A percentile compares a stretch with the other conserved stretches of the same genome.
These are phyloP conservation scores for Penelope pileata DNA, from an alignment of 2,113 vertebrate species.

Conservation along the genomic window DNA sequence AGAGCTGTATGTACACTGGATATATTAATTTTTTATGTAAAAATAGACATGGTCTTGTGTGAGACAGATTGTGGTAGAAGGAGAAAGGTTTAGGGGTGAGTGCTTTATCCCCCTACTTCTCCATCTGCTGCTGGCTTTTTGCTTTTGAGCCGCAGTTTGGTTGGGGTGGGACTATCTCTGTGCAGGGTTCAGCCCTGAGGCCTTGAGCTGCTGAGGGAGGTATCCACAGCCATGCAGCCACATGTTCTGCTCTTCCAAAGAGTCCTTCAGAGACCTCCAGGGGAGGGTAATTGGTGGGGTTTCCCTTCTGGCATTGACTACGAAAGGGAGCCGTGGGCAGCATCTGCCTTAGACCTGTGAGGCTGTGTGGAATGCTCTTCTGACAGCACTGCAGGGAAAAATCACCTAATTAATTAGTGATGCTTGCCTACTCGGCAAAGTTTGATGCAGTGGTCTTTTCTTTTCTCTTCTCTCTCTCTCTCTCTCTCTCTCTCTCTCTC, in stretches of 20 bases:
- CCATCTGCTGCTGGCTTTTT: neutral
- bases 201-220: neutral
- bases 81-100: neutral
- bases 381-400: neutral
- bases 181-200: neutral
- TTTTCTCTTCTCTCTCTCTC: accelerated
- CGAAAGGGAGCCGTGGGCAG: neutral
- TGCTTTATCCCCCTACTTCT: neutral
- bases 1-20: neutral
- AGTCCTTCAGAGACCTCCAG: accelerated
- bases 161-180: neutral
- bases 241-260: neutral
- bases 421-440: neutral
- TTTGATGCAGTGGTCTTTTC: neutral
- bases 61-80: neutral
- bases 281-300: neutral
- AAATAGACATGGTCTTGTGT: neutral
- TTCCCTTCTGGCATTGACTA: neutral
- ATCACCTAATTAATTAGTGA: neutral
- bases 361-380: neutral
- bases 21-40: neutral
- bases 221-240: neutral
- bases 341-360: neutral
- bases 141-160: neutral
- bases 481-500: no score